Evolutionary conservation across 2,113 vertebrate genomes (phyloP).

Genomic region (Numenius arquata): DNA sequence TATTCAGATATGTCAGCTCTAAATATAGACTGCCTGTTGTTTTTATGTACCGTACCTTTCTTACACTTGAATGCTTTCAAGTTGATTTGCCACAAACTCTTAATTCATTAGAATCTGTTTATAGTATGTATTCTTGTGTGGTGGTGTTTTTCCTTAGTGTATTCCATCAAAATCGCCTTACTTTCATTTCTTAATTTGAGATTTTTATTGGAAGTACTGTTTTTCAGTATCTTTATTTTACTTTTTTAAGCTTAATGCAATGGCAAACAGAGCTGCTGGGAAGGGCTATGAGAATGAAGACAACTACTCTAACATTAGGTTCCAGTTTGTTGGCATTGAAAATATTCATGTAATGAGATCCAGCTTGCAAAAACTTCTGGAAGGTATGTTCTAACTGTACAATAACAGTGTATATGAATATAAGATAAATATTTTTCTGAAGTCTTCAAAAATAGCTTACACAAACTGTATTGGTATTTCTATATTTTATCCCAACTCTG

Average conservation of each 20-base stretch:
- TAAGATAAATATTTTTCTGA: neutral
- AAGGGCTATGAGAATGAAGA: conserved; percentile 99
- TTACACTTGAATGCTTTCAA: neutral
- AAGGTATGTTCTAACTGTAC: conserved; percentile 80
- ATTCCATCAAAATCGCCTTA: neutral
- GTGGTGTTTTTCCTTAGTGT: neutral
- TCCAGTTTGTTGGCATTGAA: conserved; percentile 99
- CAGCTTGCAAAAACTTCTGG: conserved; percentile 93
- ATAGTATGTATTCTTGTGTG: neutral
- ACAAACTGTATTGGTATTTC: neutral
- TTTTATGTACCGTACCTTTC: neutral
- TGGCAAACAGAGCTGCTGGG: conserved; percentile 96
- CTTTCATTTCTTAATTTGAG: neutral
- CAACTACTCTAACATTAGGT: conserved; percentile 98
- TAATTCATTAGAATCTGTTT: neutral
- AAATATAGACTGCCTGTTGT: neutral
- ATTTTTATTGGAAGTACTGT: neutral
- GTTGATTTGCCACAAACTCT: neutral
- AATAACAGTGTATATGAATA: neutral
- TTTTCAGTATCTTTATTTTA: conserved; percentile 9
- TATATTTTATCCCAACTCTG: neutral
- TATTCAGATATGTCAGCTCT: neutral
- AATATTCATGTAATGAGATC: conserved; percentile 98
- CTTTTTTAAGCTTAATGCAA: conserved; percentile 87
- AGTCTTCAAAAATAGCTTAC: neutral